Conservation (phyloP, 2,797 vertebrate genomes). For the Lepus townsendii region DNA sequence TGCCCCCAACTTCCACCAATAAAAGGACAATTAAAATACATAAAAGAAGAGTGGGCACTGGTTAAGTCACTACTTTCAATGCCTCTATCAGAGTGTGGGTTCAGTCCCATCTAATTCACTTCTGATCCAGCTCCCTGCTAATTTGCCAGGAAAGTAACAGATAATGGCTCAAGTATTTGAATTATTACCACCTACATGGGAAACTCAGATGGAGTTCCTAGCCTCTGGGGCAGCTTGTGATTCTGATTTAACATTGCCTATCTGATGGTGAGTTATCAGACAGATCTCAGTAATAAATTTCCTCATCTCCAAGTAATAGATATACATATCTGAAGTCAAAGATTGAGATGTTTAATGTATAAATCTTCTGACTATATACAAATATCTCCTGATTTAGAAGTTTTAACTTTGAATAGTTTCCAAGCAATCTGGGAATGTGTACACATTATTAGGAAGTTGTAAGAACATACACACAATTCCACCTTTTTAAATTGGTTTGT, state of each 20-base stretch:
- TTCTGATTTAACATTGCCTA: background rate
- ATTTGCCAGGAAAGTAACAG: too few species aligned
- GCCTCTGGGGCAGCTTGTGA: background rate
- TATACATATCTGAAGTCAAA: background rate
- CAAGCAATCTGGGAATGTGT: background rate
- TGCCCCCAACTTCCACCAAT: background rate
- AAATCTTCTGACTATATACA: background rate
- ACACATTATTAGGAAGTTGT: background rate
- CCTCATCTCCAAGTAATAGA: background rate
- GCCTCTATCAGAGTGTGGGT: too few species aligned
- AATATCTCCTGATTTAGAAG: background rate
- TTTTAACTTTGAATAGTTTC: background rate
- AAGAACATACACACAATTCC: background rate
- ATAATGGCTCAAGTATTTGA: background rate
- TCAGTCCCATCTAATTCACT: too few species aligned
- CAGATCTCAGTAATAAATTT: background rate
- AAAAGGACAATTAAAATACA: background rate
- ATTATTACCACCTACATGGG: background rate
- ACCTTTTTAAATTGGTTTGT: background rate
- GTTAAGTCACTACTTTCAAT: too few species aligned
- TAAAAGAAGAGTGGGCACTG: background rate
- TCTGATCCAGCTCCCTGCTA: too few species aligned
- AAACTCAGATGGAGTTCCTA: too few species aligned
- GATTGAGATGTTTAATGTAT: background rate
- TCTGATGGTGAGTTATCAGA: too few species aligned